Evolutionary conservation across 2,113 vertebrate genomes (phyloP).

Genomic region (Marmota monax): DNA sequence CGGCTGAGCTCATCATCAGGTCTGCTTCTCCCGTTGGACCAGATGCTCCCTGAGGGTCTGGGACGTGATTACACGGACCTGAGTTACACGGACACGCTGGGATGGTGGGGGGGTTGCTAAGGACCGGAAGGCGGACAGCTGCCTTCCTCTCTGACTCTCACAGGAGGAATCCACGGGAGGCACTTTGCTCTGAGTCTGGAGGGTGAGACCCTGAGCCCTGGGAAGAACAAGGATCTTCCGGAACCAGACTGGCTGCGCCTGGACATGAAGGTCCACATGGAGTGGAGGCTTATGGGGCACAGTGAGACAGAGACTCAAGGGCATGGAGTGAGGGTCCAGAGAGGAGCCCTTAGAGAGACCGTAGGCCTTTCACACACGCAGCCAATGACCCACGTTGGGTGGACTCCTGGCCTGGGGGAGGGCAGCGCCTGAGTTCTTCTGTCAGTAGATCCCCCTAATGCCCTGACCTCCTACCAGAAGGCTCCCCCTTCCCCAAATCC

Average conservation of each 20-base stretch:
- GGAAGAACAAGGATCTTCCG: not conserved
- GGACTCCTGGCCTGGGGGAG: not conserved
- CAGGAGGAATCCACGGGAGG: not conserved
- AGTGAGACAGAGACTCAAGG: not conserved
- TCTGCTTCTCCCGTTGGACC: no score
- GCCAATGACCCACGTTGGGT: not conserved
- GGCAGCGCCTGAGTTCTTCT: not conserved
- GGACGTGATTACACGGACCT: no score
- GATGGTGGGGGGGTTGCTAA: not conserved
- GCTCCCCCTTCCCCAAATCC: no score
- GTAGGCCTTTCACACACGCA: not conserved
- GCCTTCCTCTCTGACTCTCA: no score
- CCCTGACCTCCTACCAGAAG: not conserved
- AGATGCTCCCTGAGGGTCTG: no score
- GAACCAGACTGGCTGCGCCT: not conserved
- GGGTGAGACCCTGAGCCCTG: not conserved
- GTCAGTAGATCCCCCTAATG: not conserved
- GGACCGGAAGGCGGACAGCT: no score
- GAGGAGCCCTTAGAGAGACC: not conserved
- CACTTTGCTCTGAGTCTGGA: not conserved
- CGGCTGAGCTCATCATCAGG: not conserved
- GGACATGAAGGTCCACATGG: not conserved
- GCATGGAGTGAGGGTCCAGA: not conserved
- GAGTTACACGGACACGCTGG: fast-evolving
- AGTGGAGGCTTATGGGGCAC: not conserved